Conservation (phyloP, 2,113 vertebrate genomes). For the Mus musculus region DNA sequence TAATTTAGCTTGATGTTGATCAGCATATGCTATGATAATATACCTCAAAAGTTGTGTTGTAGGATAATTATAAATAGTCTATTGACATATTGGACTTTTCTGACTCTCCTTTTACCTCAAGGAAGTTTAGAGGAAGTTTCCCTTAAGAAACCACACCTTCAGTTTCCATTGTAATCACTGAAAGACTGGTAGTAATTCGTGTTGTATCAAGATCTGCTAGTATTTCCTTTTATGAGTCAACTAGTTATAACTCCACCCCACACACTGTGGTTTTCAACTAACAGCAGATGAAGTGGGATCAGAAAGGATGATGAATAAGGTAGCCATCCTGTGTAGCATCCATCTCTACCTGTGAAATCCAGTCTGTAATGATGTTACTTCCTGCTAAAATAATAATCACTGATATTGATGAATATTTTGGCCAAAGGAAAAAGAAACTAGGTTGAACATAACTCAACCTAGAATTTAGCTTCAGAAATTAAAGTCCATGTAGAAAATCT, state of each 20-base stretch:
- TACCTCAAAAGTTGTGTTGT: slow-evolving; percentile 6
- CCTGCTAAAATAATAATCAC: neutral
- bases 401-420: neutral
- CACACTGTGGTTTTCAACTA: neutral
- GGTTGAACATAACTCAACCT: neutral
- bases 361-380: neutral
- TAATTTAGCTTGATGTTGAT: neutral
- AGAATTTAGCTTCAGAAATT: slow-evolving; percentile 8
- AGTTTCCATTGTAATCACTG: neutral
- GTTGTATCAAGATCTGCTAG: slow-evolving; percentile 3
- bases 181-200: neutral
- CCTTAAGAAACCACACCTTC: neutral
- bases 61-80: slow-evolving; percentile 4
- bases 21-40: neutral
- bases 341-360: neutral
- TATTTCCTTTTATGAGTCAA: neutral
- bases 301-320: neutral
- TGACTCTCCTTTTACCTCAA: slow-evolving; percentile 5
- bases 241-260: neutral
- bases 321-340: neutral
- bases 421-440: neutral
- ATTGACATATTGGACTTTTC: neutral
- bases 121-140: neutral
- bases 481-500: neutral
- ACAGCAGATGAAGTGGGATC: neutral